Base-by-base conservation (phyloP, 1,140 invertebrate genomes). In the Geopemphigus sp. region DNA sequence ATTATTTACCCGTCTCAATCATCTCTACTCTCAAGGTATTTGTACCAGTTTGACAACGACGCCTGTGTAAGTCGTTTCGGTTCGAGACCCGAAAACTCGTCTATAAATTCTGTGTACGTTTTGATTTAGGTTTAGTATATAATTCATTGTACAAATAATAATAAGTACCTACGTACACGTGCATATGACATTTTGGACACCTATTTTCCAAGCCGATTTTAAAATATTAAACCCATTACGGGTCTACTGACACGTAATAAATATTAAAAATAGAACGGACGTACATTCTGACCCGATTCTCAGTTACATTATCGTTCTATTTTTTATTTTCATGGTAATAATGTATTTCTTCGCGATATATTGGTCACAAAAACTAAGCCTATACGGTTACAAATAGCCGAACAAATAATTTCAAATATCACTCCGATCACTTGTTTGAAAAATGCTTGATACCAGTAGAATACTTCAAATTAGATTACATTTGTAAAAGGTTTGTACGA, bases 31-130 rank as follows among this genome's bases (percentile, higher is more conserved):
- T 54, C 3, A 15, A 5, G 63, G 5, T 66, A 5, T 66, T 47
- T 66, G 12, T 32, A 66, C 64, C 64, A 66, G 64, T 66, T 66
- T 45, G 4, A 66, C 32, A 14, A 66, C 64, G 45, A 66, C 1
- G 11, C 39, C 11, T 5, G 5, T 45, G 11, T 5, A 66, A 66
- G n/a, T 39, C 22, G 19, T n/a, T 39, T 29, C 12, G 32, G 29
- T 45, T 45, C 8, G 14, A 22, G n/a, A 47, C 6, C 24, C 11
- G 12, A 66, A 45, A 66, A 66, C 64, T 66, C 19, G 29, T 66
- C 32, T 47, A 19, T n/a, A 66, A 45, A 64, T 66, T 47, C 5
- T 5, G 32, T 39, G 3, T 66, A 29, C 19, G 11, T 1, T 15
- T 22, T 22, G 8, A 12, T 45, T 4, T 66, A 45, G 10, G 12